Evolutionary conservation across 1,140 invertebrate genomes (phyloP).

Genomic region (Trichonephila clavata): DNA sequence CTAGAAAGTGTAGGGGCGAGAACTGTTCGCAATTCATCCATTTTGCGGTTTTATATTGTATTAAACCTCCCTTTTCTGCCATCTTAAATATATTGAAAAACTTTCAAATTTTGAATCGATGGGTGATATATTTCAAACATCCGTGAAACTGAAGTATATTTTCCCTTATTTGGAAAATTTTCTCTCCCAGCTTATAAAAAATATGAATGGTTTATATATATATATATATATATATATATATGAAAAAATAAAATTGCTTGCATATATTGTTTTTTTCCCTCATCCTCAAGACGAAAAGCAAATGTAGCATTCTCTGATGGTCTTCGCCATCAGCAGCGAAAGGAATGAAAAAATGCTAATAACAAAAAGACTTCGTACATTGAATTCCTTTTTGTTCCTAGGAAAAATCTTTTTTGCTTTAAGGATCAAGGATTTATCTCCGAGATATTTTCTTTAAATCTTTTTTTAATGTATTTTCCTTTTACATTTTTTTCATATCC

Average conservation of each 20-base stretch:
- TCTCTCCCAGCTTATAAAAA: not conserved
- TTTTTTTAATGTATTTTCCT: constrained; percentile 50
- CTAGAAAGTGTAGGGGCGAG: not conserved
- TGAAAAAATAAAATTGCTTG: not conserved
- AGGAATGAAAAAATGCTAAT: constrained; percentile 9
- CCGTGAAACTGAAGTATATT: not conserved
- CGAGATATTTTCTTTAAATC: constrained; percentile 56
- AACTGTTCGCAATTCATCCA: not conserved
- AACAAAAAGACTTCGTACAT: constrained; percentile 25
- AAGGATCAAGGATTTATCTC: constrained; percentile 65
- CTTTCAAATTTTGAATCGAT: not conserved
- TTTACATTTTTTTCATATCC: constrained; percentile 20
- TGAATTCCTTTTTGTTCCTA: constrained; percentile 60
- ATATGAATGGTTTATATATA: constrained; percentile 16
- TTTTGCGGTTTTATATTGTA: not conserved
- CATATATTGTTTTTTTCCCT: not conserved
- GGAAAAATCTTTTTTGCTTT: constrained; percentile 55
- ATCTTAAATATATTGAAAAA: not conserved
- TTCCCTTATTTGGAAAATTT: constrained; percentile 9
- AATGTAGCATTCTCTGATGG: constrained; percentile 51
- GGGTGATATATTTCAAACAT: constrained; percentile 33
- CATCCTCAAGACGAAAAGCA: constrained; percentile 30
- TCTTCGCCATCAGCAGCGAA: constrained; percentile 13
- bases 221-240: constrained; percentile 3
- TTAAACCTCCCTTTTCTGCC: not conserved